phyloP scores from a whole-genome alignment of 2,797 vertebrate genomes.

The Pseudochirops corinnae region DNA sequence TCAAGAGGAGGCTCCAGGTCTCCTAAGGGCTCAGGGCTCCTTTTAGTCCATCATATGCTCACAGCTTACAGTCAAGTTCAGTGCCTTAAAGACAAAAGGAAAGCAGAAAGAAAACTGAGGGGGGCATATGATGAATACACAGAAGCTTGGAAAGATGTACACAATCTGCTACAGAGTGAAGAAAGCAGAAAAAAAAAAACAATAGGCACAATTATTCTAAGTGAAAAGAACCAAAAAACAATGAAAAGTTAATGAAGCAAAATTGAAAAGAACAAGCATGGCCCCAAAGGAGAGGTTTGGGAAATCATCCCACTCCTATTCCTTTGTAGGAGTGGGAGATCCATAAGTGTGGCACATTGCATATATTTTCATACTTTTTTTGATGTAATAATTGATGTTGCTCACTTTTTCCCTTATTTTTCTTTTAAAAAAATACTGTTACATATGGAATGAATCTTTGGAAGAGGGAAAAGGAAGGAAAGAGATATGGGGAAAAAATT shows the following conservation, averaged over 20 bases:
- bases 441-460: no score
- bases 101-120: background rate
- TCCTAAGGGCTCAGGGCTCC: no score
- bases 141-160: background rate
- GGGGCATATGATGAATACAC: background rate
- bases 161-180: background rate
- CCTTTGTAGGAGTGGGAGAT: background rate
- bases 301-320: background rate
- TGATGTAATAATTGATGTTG: background rate
- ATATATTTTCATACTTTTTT: background rate
- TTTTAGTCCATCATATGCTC: background rate
- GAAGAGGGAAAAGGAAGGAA: no score
- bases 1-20: background rate
- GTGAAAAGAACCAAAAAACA: background rate
- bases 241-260: background rate
- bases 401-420: background rate
- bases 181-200: background rate
- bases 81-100: background rate
- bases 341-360: background rate
- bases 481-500: no score
- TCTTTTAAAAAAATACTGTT: background rate
- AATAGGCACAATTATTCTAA: background rate
- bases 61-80: background rate
- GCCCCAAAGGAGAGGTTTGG: background rate
- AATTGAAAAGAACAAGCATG: background rate